Evolutionary conservation across 2,113 vertebrate genomes (phyloP).

Genomic region (Coturnix japonica): DNA sequence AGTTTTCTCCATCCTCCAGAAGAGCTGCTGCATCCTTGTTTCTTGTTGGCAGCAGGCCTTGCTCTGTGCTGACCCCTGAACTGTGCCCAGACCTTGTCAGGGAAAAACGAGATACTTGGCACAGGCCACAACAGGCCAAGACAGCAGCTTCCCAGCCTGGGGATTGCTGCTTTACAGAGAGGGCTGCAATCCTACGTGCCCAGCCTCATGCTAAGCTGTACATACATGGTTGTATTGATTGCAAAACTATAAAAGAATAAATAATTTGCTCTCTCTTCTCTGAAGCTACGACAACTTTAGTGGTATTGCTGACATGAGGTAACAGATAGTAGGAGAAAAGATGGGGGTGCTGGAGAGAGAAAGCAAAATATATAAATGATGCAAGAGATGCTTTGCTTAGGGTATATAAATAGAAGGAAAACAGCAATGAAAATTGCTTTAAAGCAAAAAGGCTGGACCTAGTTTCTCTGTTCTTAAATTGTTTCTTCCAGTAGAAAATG

Average conservation of each 20-base stretch:
- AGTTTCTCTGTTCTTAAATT: background rate
- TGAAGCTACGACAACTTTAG: background rate
- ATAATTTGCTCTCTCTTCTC: background rate
- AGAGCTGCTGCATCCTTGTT: constrained; percentile 27
- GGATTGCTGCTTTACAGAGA: background rate
- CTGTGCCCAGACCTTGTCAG: constrained; percentile 52
- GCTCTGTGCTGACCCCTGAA: background rate
- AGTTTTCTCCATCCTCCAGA: background rate
- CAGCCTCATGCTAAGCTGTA: background rate
- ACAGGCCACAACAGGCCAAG: background rate
- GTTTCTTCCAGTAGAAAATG: background rate
- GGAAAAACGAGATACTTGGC: constrained; percentile 43
- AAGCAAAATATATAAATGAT: constrained; percentile 11
- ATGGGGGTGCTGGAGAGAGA: background rate
- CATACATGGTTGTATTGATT: background rate
- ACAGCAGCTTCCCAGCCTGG: background rate
- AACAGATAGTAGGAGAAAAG: background rate
- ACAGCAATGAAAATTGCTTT: background rate
- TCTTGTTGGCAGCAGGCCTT: constrained; percentile 9
- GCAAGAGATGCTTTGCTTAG: constrained; percentile 1
- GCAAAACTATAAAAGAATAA: constrained; percentile 6
- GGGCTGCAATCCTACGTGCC: background rate
- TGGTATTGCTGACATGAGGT: background rate
- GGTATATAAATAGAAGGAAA: background rate
- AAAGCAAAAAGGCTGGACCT: background rate